Base-by-base conservation (phyloP, 2,888 invertebrate species). In the Diogma glabrata region DNA sequence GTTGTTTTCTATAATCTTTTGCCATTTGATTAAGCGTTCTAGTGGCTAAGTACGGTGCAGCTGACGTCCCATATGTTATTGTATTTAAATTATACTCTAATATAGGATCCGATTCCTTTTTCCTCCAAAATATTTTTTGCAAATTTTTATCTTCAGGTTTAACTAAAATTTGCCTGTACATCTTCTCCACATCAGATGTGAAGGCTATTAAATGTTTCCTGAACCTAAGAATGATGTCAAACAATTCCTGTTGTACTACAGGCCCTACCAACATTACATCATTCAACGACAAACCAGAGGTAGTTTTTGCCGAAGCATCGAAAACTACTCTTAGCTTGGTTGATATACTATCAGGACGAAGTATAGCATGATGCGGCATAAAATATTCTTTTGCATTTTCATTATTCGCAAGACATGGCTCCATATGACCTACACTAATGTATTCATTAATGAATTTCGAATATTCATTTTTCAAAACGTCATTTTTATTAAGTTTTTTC, bases 381-480 rank as follows among this genome's bases (percentile, higher is more conserved):
- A 48, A 57, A 30, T 53, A 56, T 51, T 33, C 48, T n/a, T 28
- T 26, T 47, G 14, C 22, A 7, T n/a, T n/a, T n/a, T n/a, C n/a
- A n/a, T n/a, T n/a, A n/a, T n/a, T n/a, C n/a, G n/a, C n/a, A n/a
- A n/a, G n/a, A n/a, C n/a, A n/a, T n/a, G n/a, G n/a, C n/a, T n/a
- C n/a, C 57, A 59, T 61, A 23, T 60, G 58, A 40, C 52, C 53
- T 50, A 57, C 33, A 3, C 46, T n/a, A n/a, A 49, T 22, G 26
- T 60, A 59, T 48, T 59, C 57, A 9, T 54, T 23, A 53, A 59
- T 58, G 19, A 60, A 59, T n/a, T 55, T 17, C 8, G 24, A 14
- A 49, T 60, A 60, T 46, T 57, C 50, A 10, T 10, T 17, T 28
- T 50, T 55, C 16, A 58, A 23, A 30, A 47, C 22, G 10, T 51